Percentiles rank a stretch among this genome's conserved stretches.
Evolutionary conservation across 2,797 vertebrate species (phyloP).

Genomic region (Coranthus polyacanthus): DNA sequence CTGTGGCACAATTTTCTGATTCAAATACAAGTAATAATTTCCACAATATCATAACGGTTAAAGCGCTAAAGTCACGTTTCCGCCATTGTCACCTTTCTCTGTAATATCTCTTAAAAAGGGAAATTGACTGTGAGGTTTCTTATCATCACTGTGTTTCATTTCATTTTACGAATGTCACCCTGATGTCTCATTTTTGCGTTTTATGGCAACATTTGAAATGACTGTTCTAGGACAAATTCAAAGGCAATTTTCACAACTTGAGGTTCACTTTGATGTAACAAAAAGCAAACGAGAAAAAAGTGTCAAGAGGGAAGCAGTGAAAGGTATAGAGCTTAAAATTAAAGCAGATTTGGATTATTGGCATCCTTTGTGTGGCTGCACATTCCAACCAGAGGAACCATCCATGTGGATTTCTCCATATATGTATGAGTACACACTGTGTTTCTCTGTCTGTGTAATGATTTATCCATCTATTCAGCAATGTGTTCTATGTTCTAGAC

Average conservation of each 20-base stretch:
- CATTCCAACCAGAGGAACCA: no score
- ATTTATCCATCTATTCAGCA: slow-evolving; percentile 20
- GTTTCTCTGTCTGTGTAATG: slow-evolving; percentile 7
- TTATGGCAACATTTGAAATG: slow-evolving; percentile 18
- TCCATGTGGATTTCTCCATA: background rate
- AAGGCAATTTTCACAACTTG: slow-evolving; percentile 15
- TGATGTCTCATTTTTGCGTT: background rate
- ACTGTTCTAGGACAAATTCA: background rate
- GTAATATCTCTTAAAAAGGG: slow-evolving; percentile 6
- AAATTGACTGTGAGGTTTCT: background rate
- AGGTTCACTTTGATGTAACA: slow-evolving; percentile 13
- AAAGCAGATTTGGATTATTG: slow-evolving; percentile 19
- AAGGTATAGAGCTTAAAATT: slow-evolving; percentile 3
- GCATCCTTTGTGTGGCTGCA: background rate
- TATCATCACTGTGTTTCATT: slow-evolving; percentile 15
- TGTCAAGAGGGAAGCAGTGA: background rate
- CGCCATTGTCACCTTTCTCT: slow-evolving; percentile 7
- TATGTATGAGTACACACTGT: background rate
- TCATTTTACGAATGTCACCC: slow-evolving; percentile 18
- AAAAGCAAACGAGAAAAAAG: background rate
- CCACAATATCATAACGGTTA: slow-evolving; percentile 10
- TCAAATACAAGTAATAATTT: no score
- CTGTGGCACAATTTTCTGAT: no score
- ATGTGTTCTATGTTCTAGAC: slow-evolving; percentile 40
- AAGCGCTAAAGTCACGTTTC: no score